phyloP scores from a whole-genome alignment of 2,797 vertebrate species.

The Leuciscus waleckii region DNA sequence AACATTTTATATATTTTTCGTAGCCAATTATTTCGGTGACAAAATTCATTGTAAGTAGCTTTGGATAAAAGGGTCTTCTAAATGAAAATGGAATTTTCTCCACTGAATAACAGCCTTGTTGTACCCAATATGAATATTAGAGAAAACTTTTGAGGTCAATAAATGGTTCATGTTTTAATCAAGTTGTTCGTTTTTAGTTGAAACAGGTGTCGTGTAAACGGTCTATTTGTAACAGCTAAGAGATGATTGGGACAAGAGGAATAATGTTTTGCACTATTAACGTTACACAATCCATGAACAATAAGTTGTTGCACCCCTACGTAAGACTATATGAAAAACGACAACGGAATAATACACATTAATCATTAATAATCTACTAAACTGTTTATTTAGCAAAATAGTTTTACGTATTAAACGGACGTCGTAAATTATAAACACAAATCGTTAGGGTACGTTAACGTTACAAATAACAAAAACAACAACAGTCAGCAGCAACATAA shows the following conservation, averaged over 20 bases:
- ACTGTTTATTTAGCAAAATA: neutral
- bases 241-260: too few relatives aligned
- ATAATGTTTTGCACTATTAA: neutral
- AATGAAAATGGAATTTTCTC: neutral
- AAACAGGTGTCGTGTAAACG: neutral
- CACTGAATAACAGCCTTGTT: neutral
- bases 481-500: neutral
- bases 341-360: neutral
- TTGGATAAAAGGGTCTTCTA: neutral
- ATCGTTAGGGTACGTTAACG: neutral
- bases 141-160: neutral
- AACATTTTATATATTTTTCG: neutral
- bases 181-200: neutral
- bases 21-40: neutral
- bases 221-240: neutral
- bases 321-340: neutral
- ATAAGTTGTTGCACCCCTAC: too few relatives aligned
- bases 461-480: neutral
- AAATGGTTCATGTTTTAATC: too few relatives aligned
- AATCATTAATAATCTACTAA: neutral
- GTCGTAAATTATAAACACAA: neutral
- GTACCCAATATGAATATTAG: neutral
- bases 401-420: neutral
- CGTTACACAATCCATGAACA: neutral
- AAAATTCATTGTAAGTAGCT: neutral